Percentiles rank a stretch among this genome's conserved stretches.
phyloP scores from a whole-genome alignment of 1,140 invertebrate genomes.

The Ectropis grisescens region DNA sequence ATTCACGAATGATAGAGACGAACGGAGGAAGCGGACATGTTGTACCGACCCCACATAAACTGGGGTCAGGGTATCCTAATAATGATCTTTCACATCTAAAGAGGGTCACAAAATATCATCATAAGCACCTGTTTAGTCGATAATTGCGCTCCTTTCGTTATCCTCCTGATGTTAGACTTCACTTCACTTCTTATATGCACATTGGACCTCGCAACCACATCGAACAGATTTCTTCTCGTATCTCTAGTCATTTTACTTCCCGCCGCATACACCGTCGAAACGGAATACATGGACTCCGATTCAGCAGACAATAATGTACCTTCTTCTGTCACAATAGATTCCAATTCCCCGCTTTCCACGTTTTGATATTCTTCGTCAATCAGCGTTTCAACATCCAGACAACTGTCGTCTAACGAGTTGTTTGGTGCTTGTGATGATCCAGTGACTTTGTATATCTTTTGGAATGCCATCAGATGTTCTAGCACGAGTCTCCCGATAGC shows the following conservation, averaged over 20 bases:
- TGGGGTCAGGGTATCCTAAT: no score
- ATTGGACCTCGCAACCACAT: conserved; percentile 56
- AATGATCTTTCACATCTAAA: no score
- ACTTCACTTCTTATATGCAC: conserved; percentile 57
- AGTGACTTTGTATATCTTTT: conserved; percentile 59
- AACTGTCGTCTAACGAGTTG: conserved; percentile 43
- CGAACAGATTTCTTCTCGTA: conserved; percentile 52
- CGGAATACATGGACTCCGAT: conserved; percentile 50
- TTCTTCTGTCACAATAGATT: conserved; percentile 49
- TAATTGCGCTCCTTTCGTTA: conserved; percentile 63
- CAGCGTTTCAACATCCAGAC: conserved; percentile 46
- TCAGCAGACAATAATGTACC: conserved; percentile 46
- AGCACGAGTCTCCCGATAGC: conserved; percentile 70
- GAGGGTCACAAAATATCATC: no score
- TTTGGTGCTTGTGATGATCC: conserved; percentile 32
- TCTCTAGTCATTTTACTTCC: conserved; percentile 46
- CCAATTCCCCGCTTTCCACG: conserved; percentile 51
- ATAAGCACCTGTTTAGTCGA: conserved; percentile 60
- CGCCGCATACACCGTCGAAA: conserved; percentile 46
- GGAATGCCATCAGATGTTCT: conserved; percentile 65
- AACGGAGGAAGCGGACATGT: no score
- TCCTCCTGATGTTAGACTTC: conserved; percentile 58
- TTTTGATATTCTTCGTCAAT: conserved; percentile 63
- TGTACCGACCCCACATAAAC: no score
- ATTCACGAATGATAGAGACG: no score